These are phyloP conservation scores for Synanthedon vespiformis DNA, from an alignment of 2,888 invertebrate genomes.

Conservation along the genomic window DNA sequence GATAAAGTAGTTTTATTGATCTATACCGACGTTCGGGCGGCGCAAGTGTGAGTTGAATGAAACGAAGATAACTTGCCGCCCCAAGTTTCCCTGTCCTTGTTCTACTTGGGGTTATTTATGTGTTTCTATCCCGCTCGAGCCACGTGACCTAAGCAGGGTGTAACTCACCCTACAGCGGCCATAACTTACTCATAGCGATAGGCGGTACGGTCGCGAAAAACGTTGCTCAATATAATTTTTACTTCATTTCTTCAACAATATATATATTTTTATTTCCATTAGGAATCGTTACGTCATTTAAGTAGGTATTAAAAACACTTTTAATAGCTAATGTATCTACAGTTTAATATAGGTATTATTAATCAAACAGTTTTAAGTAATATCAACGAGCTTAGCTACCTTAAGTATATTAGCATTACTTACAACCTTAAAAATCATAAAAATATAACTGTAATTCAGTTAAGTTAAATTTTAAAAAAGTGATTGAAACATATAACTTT, in stretches of 20 bases:
- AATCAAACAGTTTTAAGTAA: too few relatives aligned
- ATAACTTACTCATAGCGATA: conserved; percentile 71
- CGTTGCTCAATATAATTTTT: conserved; percentile 14
- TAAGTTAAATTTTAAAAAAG: too few relatives aligned
- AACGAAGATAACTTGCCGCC: conserved; percentile 72
- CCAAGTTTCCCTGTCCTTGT: conserved; percentile 51
- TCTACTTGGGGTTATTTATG: conserved; percentile 25
- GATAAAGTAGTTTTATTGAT: conserved; percentile 74
- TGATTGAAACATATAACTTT: too few relatives aligned
- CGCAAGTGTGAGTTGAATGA: conserved; percentile 70
- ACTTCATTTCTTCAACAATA: not conserved
- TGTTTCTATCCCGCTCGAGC: conserved; percentile 48
- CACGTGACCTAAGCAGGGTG: conserved; percentile 72
- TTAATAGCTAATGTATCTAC: not conserved
- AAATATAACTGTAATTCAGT: too few relatives aligned
- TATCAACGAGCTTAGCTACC: too few relatives aligned
- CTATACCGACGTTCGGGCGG: conserved; percentile 69
- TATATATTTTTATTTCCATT: conserved; percentile 8
- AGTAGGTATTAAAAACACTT: conserved; percentile 5
- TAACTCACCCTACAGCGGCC: conserved; percentile 70
- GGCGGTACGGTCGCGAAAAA: conserved; percentile 66
- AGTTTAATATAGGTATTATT: not conserved
- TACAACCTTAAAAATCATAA: too few relatives aligned
- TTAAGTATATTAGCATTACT: too few relatives aligned
- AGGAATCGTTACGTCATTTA: not conserved